These are phyloP conservation scores for Epirrhoe alternata DNA, from an alignment of 2,888 invertebrate genomes.

Conservation along the genomic window DNA sequence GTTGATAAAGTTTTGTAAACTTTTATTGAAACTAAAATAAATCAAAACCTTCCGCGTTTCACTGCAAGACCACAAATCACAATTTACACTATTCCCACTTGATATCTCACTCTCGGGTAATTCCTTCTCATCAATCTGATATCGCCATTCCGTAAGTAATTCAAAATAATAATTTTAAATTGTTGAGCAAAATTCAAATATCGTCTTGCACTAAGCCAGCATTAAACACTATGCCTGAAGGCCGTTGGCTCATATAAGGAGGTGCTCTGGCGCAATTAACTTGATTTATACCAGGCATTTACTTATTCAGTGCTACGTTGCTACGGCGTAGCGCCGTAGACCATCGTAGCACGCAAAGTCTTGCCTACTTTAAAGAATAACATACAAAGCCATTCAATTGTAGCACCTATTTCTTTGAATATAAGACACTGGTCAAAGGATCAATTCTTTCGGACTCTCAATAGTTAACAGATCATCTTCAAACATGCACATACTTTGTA, in stretches of 20 bases:
- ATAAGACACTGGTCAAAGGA: conserved; percentile 42
- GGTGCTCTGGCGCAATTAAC: conserved; percentile 83
- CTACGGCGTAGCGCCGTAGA: conserved; percentile 57
- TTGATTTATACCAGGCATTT: conserved; percentile 84
- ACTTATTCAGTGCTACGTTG: conserved; percentile 81
- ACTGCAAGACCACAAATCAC: no score
- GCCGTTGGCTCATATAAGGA: conserved; percentile 76
- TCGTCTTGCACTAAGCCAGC: conserved; percentile 51
- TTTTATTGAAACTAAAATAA: no score
- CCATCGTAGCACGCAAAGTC: conserved; percentile 67
- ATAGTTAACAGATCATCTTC: conserved; percentile 60
- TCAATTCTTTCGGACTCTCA: conserved; percentile 58
- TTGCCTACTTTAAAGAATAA: conserved; percentile 51
- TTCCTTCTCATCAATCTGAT: not conserved
- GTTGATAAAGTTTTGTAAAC: no score
- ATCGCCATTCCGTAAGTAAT: not conserved
- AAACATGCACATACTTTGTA: conserved; percentile 68
- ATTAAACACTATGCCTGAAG: conserved; percentile 66
- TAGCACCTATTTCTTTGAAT: conserved; percentile 39
- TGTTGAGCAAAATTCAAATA: conserved; percentile 2
- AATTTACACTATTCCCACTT: no score
- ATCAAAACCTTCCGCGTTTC: no score
- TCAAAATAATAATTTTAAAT: not conserved
- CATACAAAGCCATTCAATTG: conserved; percentile 40
- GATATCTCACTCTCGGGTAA: no score